Percentiles rank a stretch among this genome's conserved stretches.
Evolutionary conservation across 1,140 invertebrate genomes (phyloP).

Genomic region (Drosophila insularis): DNA sequence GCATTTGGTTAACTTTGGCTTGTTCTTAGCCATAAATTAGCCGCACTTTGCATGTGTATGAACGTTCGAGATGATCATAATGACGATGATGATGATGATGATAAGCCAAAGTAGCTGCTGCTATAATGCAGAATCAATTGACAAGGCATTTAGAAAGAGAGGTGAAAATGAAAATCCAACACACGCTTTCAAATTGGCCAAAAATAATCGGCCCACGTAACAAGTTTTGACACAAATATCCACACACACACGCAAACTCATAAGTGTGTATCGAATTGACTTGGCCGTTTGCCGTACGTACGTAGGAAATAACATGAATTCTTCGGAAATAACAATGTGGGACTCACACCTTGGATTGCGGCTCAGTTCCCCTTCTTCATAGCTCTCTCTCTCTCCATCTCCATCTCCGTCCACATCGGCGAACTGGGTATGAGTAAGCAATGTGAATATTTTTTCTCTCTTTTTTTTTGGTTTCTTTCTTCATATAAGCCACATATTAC

Average conservation of each 20-base stretch:
- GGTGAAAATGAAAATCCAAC: constrained; percentile 32
- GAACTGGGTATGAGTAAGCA: neutral
- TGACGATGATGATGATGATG: neutral
- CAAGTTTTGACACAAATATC: constrained; percentile 27
- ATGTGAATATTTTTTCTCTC: neutral
- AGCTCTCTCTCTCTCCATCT: too few relatives aligned
- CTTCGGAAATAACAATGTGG: constrained; percentile 43
- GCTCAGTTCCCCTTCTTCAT: too few relatives aligned
- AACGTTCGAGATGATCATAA: neutral
- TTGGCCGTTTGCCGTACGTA: constrained; percentile 15
- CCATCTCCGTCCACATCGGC: neutral
- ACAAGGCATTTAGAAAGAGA: neutral
- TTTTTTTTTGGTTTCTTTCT: neutral
- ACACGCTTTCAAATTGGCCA: constrained; percentile 13
- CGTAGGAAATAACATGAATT: constrained; percentile 42
- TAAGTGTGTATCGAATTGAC: constrained; percentile 33
- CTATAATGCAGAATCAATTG: neutral
- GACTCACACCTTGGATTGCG: neutral
- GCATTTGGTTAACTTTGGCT: constrained; percentile 15
- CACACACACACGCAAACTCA: constrained; percentile 2
- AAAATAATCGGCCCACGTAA: constrained; percentile 31
- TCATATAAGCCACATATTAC: neutral
- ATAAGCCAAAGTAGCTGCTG: neutral
- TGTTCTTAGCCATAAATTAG: neutral
- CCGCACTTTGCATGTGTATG: neutral